phyloP scores from a whole-genome alignment of 2,888 invertebrate genomes.

The Allacma fusca region DNA sequence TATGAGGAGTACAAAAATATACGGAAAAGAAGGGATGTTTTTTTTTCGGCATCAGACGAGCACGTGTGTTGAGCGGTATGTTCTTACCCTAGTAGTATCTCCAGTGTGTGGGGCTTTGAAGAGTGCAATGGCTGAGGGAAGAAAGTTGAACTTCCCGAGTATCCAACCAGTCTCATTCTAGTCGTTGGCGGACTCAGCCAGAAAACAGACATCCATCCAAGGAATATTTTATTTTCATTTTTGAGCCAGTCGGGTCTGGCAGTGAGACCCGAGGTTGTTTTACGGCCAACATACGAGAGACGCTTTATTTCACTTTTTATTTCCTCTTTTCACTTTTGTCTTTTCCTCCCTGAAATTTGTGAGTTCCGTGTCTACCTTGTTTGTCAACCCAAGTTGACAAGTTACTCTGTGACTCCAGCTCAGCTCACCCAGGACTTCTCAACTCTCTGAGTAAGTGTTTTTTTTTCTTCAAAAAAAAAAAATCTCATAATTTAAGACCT shows the following conservation, averaged over 20 bases:
- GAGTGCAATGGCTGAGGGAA: not conserved
- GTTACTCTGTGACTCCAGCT: not conserved
- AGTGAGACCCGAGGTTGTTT: not conserved
- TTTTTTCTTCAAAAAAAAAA: no score
- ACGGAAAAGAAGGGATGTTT: not conserved
- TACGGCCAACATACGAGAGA: not conserved
- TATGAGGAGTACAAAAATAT: not conserved
- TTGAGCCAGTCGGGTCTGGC: not conserved
- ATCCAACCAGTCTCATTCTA: constrained; percentile 12
- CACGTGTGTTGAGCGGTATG: not conserved
- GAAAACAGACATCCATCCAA: not conserved
- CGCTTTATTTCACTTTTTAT: not conserved
- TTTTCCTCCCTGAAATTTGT: not conserved
- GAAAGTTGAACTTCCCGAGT: constrained; percentile 1
- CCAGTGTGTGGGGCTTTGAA: not conserved
- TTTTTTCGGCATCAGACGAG: not conserved
- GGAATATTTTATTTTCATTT: constrained; percentile 4
- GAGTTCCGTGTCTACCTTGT: not conserved
- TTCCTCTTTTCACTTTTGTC: not conserved
- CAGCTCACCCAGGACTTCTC: not conserved
- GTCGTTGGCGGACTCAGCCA: not conserved
- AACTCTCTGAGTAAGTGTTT: no score
- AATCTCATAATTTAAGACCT: no score
- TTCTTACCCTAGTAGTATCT: not conserved
- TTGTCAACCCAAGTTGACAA: constrained; percentile 7